These are phyloP conservation scores for Microdon myrmicae DNA, from an alignment of 2,888 invertebrate genomes.

Conservation along the genomic window DNA sequence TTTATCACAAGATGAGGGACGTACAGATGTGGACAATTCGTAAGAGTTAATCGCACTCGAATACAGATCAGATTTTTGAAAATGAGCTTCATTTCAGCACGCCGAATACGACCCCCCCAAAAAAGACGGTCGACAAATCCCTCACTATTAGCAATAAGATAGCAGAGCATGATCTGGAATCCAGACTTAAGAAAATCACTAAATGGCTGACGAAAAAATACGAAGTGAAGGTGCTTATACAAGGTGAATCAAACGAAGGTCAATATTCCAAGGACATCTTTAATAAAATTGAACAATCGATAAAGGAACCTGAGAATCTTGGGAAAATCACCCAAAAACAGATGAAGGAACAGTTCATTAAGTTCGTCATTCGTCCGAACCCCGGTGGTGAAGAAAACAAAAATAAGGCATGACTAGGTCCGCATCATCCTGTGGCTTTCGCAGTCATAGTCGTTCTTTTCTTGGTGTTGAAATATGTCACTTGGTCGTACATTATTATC, in stretches of 20 bases:
- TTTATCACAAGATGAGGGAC: slow-evolving; percentile 10
- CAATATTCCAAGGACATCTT: slow-evolving; percentile 69
- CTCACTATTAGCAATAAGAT: slow-evolving; percentile 73
- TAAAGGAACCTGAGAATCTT: slow-evolving; percentile 66
- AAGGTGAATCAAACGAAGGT: slow-evolving; percentile 55
- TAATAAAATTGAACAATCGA: slow-evolving; percentile 68
- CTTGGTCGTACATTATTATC: slow-evolving; percentile 16
- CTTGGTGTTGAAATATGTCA: slow-evolving; percentile 23
- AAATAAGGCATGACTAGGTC: slow-evolving; percentile 21
- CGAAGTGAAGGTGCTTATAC: slow-evolving; percentile 69
- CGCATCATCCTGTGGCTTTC: neutral
- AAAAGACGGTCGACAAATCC: slow-evolving; percentile 74
- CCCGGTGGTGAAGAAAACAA: too few species aligned
- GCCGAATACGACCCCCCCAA: too few species aligned
- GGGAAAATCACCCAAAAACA: slow-evolving; percentile 74
- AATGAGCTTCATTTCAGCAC: too few species aligned
- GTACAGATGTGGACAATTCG: too few species aligned
- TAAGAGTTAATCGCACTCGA: too few species aligned
- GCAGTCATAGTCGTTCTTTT: slow-evolving; percentile 14
- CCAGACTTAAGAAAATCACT: slow-evolving; percentile 72
- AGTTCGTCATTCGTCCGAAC: slow-evolving; percentile 74
- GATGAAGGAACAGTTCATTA: slow-evolving; percentile 71
- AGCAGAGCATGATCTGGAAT: slow-evolving; percentile 74
- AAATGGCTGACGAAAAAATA: slow-evolving; percentile 76
- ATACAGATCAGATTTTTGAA: too few species aligned